Evolutionary conservation across 2,797 vertebrate genomes (phyloP), one percentile per base, ranked within the genome.

Genomic region (Hirundo rustica): DNA sequence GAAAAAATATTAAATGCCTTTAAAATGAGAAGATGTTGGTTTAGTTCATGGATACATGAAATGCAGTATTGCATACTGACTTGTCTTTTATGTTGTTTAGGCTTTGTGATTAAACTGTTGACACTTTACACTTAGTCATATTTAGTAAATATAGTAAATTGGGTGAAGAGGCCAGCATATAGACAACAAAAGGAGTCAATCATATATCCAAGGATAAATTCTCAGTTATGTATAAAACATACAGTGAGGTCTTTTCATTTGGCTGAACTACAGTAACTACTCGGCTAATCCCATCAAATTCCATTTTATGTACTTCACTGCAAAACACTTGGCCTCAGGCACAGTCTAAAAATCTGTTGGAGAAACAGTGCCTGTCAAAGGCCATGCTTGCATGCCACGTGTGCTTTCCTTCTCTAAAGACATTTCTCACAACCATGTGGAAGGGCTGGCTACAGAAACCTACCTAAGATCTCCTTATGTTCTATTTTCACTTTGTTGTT

Each of bases 381-480:
- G 44, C 57, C 15, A 7, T 13, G n/a, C 36, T 58, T 44, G 38
- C 0, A 2, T 55, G 73, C 38, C 57, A 47, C 0, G 0, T 17
- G 5, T 60, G 9, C 18, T 85, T 64, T 72, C 15, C 38, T 73
- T 82, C 71, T 73, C 75, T 38, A 58, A 79, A 89, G 10, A n/a
- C 5, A n/a, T 82, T 76, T 85, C 5, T 11, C 36, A 44, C 23
- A 62, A 30, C 7, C 13, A 30, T 6, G 22, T 50, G 36, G 26
- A 54, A 27, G 10, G n/a, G 13, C n/a, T 64, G 80, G 34, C 61
- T 57, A n/a, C 23, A 68, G 71, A 88, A 68, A 68, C 34, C 36
- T 45, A 16, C 14, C n/a, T 48, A 25, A 13, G 25, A 62, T 38
- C 71, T 47, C 29, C 38, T 53, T 34, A 14, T 1, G 0, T 45